Conservation (phyloP, 2,888 invertebrate genomes). For the Pyrgus malvae region DNA sequence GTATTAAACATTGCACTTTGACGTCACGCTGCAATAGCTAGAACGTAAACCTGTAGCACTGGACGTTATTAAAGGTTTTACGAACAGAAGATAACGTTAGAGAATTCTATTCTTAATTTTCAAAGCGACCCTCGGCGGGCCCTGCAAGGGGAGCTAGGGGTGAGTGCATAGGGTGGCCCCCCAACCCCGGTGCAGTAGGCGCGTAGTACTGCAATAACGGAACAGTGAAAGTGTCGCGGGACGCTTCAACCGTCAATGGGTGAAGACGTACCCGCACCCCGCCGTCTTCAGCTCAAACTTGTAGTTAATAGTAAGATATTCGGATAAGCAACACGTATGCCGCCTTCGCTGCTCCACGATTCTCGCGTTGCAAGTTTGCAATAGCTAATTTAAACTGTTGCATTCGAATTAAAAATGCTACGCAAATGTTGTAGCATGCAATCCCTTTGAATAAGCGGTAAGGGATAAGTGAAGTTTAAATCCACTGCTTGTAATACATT, state of each 20-base stretch:
- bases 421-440: too few relatives aligned
- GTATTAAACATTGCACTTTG: constrained; percentile 7
- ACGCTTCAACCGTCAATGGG: constrained; percentile 81
- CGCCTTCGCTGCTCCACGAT: constrained; percentile 19
- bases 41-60: neutral
- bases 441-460: too few relatives aligned
- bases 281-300: constrained; percentile 75
- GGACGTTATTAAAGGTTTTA: constrained; percentile 30
- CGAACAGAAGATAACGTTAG: constrained; percentile 34
- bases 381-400: neutral
- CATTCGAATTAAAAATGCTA: too few relatives aligned
- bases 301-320: constrained; percentile 71
- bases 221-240: constrained; percentile 81
- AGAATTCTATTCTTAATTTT: constrained; percentile 62
- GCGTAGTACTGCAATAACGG: constrained; percentile 81
- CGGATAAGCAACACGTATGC: constrained; percentile 41
- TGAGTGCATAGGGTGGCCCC: constrained; percentile 71
- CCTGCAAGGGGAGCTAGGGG: constrained; percentile 65
- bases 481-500: too few relatives aligned
- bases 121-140: constrained; percentile 65
- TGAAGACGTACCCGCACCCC: constrained; percentile 78
- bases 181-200: constrained; percentile 68
- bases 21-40: too few relatives aligned
- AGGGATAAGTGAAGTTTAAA: too few relatives aligned
- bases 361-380: neutral